Evolutionary conservation across 1,140 invertebrate genomes (phyloP), one percentile per base, ranked within the genome.

Genomic region (Mya arenaria): DNA sequence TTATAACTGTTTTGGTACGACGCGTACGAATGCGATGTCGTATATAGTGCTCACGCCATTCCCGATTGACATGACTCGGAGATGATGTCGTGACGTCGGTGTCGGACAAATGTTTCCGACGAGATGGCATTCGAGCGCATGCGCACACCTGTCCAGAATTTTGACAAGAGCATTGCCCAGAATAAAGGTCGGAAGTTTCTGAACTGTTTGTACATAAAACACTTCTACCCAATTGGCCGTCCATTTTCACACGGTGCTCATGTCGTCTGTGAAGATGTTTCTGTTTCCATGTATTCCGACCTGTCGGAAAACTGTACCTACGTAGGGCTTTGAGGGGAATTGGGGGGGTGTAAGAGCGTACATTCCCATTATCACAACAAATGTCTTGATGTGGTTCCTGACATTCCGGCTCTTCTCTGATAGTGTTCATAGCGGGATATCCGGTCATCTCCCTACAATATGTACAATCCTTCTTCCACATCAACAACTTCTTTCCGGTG

Each of bases 401-500:
- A n/a, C 25, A n/a, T 4, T 17, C 48, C 25, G 48, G 25, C 48
- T 52, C 19, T 3, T 8, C 10, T 23, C 48, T 17, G 19, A 4
- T 23, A n/a, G 17, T 4, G 48, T 4, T n/a, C n/a, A 10, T 52
- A n/a, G 1, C 10, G 2, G 10, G 1, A 8, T n/a, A 23, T n/a
- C 48, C 17, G 25, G 25, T 52, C 17, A 23, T 52, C 17, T 23
- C 48, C 4, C 25, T 52, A 52, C 8, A 52, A 4, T 52, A 17
- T 17, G 17, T 52, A 10, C 25, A 52, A 23, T 52, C 25, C 2
- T n/a, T 1, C 25, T n/a, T 52, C 23, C 73, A 36, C 23, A 44
- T 37, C 19, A 75, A 19, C 2, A 75, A 19, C 23, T 62, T 75
- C 39, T 32, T 44, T 65, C 73, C 73, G 39, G 73, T 75, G 39